phyloP scores from a whole-genome alignment of 1,140 invertebrate genomes.

The Heliconius nattereri region DNA sequence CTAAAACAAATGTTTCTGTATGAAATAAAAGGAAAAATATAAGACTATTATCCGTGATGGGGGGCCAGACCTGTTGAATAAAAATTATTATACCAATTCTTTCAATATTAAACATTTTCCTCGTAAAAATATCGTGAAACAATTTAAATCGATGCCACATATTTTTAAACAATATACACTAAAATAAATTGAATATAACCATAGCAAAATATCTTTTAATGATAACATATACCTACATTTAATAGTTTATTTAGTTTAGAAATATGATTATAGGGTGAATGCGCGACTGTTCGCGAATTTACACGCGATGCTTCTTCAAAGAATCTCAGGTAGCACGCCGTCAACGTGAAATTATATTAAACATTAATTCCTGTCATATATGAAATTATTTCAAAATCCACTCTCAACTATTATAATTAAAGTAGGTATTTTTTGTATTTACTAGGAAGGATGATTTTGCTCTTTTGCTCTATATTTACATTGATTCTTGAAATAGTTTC shows the following conservation, averaged over 20 bases:
- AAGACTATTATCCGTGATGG: too few species aligned
- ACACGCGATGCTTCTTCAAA: constrained; percentile 55
- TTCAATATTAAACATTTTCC: not conserved
- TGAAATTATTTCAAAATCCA: constrained; percentile 7
- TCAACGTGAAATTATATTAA: constrained; percentile 25
- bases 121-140: not conserved
- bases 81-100: too few species aligned
- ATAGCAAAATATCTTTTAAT: constrained; percentile 20
- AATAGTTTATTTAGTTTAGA: constrained; percentile 35
- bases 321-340: constrained; percentile 59
- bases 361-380: constrained; percentile 20
- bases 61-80: too few species aligned
- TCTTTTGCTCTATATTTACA: too few species aligned
- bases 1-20: too few species aligned
- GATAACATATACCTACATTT: constrained; percentile 22
- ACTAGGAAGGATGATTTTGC: not conserved
- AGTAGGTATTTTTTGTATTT: not conserved
- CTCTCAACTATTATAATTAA: constrained; percentile 7
- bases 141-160: not conserved
- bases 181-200: constrained; percentile 3
- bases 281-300: constrained; percentile 52
- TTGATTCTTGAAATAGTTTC: too few species aligned
- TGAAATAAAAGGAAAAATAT: too few species aligned
- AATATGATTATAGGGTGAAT: constrained; percentile 44
- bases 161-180: not conserved